phyloP scores from a whole-genome alignment of 2,797 vertebrate genomes.

The Enteromius fasciolatus region DNA sequence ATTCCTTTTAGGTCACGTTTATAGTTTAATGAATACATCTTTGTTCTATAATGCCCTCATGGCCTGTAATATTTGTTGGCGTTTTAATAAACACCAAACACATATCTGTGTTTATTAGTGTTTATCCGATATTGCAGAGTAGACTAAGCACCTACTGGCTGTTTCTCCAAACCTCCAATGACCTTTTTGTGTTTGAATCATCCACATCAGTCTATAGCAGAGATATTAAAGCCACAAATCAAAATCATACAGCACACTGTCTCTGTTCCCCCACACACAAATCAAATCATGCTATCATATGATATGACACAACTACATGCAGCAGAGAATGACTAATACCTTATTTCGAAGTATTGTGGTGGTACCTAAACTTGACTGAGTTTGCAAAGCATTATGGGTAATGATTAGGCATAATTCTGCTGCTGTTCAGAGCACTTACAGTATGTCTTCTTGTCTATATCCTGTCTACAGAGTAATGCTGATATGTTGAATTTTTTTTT shows the following conservation, averaged over 20 bases:
- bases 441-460: not conserved
- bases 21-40: not conserved
- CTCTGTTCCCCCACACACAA: not conserved
- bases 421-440: not conserved
- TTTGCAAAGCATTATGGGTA: conserved; percentile 9
- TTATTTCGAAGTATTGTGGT: not conserved
- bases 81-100: conserved; percentile 19
- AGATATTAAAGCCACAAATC: conserved; percentile 62
- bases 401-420: not conserved
- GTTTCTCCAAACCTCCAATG: conserved; percentile 8
- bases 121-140: not conserved
- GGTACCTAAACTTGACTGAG: not conserved
- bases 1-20: not conserved
- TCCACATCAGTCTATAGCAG: conserved; percentile 55
- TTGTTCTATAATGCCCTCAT: not conserved
- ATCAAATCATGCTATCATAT: conserved; percentile 16
- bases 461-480: not conserved
- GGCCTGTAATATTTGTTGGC: not conserved
- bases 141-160: not conserved
- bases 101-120: conserved; percentile 15
- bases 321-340: conserved; percentile 4
- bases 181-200: conserved; percentile 48
- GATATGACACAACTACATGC: conserved; percentile 3
- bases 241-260: conserved; percentile 49
- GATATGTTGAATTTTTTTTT: not conserved